These are phyloP conservation scores for Suillia variegata DNA, from an alignment of 2,888 invertebrate species.

Conservation along the genomic window DNA sequence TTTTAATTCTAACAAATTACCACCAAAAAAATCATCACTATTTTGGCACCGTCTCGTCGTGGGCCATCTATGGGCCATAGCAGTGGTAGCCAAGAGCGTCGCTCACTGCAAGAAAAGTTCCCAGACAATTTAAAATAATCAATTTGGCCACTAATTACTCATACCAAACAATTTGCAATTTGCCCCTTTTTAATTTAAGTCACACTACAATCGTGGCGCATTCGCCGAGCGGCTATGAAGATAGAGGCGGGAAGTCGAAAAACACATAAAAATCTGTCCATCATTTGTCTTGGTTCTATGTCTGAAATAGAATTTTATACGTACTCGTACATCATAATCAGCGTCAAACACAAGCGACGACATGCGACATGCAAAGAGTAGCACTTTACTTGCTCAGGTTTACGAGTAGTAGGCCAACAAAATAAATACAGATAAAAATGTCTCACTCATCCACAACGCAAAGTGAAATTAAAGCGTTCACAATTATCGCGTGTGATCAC, in stretches of 20 bases:
- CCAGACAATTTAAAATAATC: slow-evolving; percentile 19
- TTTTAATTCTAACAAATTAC: not conserved
- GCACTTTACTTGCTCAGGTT: not conserved
- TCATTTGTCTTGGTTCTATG: slow-evolving; percentile 10
- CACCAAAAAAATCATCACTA: not conserved
- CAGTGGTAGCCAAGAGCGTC: too few species aligned
- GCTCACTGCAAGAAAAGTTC: not conserved
- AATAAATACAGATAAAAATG: not conserved
- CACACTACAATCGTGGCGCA: not conserved
- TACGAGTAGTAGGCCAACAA: too few species aligned
- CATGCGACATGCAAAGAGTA: not conserved
- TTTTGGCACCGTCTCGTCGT: not conserved
- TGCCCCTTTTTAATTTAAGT: not conserved
- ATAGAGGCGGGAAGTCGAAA: too few species aligned
- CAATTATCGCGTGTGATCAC: slow-evolving; percentile 21
- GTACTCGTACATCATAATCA: slow-evolving; percentile 33
- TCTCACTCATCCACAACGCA: not conserved
- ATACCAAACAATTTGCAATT: slow-evolving; percentile 5
- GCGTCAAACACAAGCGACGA: slow-evolving; percentile 6
- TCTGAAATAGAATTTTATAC: slow-evolving; percentile 8
- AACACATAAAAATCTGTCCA: slow-evolving; percentile 6
- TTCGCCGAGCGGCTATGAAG: too few species aligned
- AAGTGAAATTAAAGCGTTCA: not conserved
- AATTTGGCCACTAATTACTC: slow-evolving; percentile 30
- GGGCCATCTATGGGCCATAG: too few species aligned